These are phyloP conservation scores for Druceiella hillmani DNA, from an alignment of 2,888 invertebrate genomes.

Conservation along the genomic window DNA sequence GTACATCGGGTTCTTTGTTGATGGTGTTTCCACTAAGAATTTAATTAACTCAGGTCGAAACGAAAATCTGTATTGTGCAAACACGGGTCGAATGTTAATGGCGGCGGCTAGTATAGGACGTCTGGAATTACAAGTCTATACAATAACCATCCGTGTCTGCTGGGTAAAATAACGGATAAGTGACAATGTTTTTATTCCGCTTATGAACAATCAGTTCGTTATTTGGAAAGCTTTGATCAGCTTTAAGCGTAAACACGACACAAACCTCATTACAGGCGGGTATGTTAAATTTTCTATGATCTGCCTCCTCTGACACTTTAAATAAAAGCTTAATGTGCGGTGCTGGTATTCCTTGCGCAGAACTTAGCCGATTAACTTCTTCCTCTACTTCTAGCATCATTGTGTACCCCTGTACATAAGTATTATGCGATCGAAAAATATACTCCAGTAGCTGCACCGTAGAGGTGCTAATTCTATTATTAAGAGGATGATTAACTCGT, in stretches of 20 bases:
- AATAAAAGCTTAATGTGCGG: slow-evolving; percentile 19
- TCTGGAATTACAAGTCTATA: slow-evolving; percentile 18
- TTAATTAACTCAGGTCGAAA: slow-evolving; percentile 18
- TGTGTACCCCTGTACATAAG: slow-evolving; percentile 17
- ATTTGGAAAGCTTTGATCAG: slow-evolving; percentile 18
- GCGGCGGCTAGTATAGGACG: slow-evolving; percentile 16
- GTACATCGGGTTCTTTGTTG: slow-evolving; percentile 17
- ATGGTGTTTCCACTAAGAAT: slow-evolving; percentile 14
- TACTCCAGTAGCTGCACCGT: slow-evolving; percentile 15
- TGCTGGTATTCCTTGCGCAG: slow-evolving; percentile 14
- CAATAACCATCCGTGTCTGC: slow-evolving; percentile 19
- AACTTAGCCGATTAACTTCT: slow-evolving; percentile 16
- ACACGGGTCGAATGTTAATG: slow-evolving; percentile 19
- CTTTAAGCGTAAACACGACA: slow-evolving; percentile 19
- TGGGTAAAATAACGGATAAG: slow-evolving; percentile 21
- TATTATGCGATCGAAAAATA: slow-evolving; percentile 16
- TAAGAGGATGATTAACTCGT: slow-evolving; percentile 17
- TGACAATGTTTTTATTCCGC: slow-evolving; percentile 17
- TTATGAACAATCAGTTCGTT: slow-evolving; percentile 20
- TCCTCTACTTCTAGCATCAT: slow-evolving; percentile 20
- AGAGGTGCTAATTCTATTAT: slow-evolving; percentile 17
- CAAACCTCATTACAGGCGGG: slow-evolving; percentile 20
- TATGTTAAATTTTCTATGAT: slow-evolving; percentile 15
- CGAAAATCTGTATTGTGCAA: slow-evolving; percentile 19
- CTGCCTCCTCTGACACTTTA: slow-evolving; percentile 18